A percentile compares a stretch with the other conserved stretches of the same genome.
These are phyloP conservation scores for Parazoanthus swiftii DNA, from an alignment of 92 coral and sea anemone genomes.

Conservation along the genomic window DNA sequence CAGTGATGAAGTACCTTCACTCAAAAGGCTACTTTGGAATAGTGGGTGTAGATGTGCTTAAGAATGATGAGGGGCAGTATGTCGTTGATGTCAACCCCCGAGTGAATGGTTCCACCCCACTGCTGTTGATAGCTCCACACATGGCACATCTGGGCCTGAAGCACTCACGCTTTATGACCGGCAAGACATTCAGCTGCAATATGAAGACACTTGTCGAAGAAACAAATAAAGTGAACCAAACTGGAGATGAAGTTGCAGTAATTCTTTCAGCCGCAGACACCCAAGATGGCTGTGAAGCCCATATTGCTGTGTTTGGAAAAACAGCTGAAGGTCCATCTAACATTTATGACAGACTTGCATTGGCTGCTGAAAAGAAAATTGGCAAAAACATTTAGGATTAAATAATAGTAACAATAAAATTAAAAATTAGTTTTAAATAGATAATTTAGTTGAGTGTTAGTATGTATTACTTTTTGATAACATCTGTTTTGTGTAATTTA, in stretches of 20 bases:
- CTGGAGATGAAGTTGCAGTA: conserved; percentile 29
- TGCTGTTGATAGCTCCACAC: conserved; percentile 64
- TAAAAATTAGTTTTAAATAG: no score
- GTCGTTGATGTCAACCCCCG: conserved; percentile 74
- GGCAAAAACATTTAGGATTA: no score
- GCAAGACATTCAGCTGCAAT: conserved; percentile 18
- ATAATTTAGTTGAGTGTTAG: no score
- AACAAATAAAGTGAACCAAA: conserved; percentile 2
- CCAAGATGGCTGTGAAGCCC: conserved; percentile 41
- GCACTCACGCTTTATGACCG: conserved; percentile 45
- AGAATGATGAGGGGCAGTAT: conserved; percentile 60
- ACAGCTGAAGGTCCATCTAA: conserved; percentile 14
- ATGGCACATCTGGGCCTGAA: conserved; percentile 64
- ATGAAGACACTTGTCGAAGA: conserved; percentile 28
- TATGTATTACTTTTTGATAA: no score
- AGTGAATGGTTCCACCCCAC: conserved; percentile 71
- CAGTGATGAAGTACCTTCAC: conserved; percentile 69
- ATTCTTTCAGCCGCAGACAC: conserved; percentile 38
- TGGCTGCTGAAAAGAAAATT: conserved; percentile 5
- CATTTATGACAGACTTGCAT: conserved; percentile 35
- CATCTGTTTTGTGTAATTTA: no score
- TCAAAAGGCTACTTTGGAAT: conserved; percentile 69
- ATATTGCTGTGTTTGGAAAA: conserved; percentile 39
- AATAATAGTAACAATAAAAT: no score
- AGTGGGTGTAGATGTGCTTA: conserved; percentile 72